phyloP scores from a whole-genome alignment of 2,888 invertebrate genomes.

The Maniola hyperantus region DNA sequence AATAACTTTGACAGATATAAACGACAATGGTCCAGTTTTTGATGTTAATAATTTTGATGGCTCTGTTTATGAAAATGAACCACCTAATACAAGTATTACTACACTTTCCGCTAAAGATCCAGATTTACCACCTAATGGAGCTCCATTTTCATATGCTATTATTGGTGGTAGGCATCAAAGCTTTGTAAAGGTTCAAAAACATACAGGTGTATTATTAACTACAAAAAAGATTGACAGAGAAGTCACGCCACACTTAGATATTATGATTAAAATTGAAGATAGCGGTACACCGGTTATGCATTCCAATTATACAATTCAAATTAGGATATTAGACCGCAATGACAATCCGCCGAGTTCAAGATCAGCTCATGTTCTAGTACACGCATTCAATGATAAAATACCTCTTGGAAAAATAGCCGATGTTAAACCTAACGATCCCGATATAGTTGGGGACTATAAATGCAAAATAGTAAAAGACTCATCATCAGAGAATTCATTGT shows the following conservation, averaged over 20 bases:
- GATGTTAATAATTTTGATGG: slow-evolving; percentile 87
- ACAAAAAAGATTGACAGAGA: slow-evolving; percentile 92
- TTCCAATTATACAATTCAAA: slow-evolving; percentile 89
- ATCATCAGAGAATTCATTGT: slow-evolving; percentile 81
- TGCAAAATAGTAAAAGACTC: slow-evolving; percentile 90
- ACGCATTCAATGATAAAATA: slow-evolving; percentile 88
- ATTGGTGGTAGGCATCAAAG: slow-evolving; percentile 90
- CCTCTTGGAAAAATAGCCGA: slow-evolving; percentile 94
- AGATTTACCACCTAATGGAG: slow-evolving; percentile 94
- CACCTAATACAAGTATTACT: slow-evolving; percentile 91
- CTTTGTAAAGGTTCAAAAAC: slow-evolving; percentile 89
- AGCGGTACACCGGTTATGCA: slow-evolving; percentile 92
- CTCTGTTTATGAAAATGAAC: slow-evolving; percentile 93
- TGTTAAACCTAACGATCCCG: slow-evolving; percentile 95
- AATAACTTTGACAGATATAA: slow-evolving; percentile 92
- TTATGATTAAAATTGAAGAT: slow-evolving; percentile 93
- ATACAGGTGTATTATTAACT: slow-evolving; percentile 91
- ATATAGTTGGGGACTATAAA: slow-evolving; percentile 93
- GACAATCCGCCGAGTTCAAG: slow-evolving; percentile 94
- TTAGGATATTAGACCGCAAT: slow-evolving; percentile 93
- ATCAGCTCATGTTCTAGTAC: slow-evolving; percentile 90
- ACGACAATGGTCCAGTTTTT: slow-evolving; percentile 95
- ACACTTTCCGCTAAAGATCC: slow-evolving; percentile 94
- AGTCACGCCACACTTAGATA: slow-evolving; percentile 87
- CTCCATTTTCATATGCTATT: slow-evolving; percentile 92